Evolutionary conservation across 1,140 invertebrate species (phyloP).

Genomic region (Polypedilum pembai): DNA sequence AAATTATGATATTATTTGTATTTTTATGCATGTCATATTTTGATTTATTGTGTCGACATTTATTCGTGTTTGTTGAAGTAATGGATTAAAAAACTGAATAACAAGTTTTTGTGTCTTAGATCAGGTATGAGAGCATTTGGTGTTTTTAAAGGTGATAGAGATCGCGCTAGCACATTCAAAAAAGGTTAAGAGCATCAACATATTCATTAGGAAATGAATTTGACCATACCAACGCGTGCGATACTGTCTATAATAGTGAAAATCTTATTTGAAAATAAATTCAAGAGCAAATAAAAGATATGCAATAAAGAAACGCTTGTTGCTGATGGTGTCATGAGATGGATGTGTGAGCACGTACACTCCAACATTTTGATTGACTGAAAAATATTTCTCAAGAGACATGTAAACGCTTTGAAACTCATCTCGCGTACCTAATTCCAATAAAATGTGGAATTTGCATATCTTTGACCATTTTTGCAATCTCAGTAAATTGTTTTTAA

Average conservation of each 20-base stretch:
- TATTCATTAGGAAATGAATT: background rate
- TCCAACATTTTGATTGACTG: constrained; percentile 4
- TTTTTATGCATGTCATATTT: constrained; percentile 2
- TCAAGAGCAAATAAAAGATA: background rate
- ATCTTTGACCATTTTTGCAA: background rate
- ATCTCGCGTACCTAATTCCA: background rate
- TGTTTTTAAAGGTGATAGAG: background rate
- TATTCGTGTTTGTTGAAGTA: constrained; percentile 5
- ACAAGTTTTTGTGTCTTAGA: background rate
- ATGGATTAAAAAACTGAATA: constrained; percentile 13
- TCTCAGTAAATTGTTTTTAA: too few species aligned
- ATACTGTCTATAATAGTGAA: background rate
- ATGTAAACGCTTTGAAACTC: background rate
- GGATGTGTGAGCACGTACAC: background rate
- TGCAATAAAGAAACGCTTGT: background rate
- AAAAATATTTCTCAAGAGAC: constrained; percentile 12
- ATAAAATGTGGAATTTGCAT: constrained; percentile 18
- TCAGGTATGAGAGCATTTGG: background rate
- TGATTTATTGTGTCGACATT: constrained; percentile 24
- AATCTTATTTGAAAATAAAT: background rate
- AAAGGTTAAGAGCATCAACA: constrained; percentile 7
- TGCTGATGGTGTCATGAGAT: background rate
- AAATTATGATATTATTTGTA: too few species aligned
- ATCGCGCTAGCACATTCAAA: background rate
- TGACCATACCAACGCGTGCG: background rate